Base-by-base conservation (phyloP, 2,113 vertebrate species). In the Butastur rufipennis region DNA sequence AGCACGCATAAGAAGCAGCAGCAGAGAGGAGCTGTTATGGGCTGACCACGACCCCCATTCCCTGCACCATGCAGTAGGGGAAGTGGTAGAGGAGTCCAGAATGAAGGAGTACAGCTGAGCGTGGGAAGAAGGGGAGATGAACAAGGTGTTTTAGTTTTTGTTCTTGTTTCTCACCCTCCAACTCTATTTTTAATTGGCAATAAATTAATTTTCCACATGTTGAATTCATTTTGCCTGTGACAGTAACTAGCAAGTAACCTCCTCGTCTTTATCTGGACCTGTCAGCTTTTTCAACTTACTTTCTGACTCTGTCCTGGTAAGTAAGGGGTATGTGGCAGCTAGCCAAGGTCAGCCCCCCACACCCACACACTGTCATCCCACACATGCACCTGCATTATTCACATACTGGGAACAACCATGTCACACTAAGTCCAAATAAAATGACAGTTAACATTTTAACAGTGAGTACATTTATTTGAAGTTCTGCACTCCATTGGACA, bases 401-500 rank as follows among this genome's bases (percentile, higher is more conserved):
- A 47, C 12, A 8, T 8, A 16, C 0, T n/a, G 25, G 22, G 17
- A 79, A 36, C 4, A 5, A 25, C 43, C 43, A 3, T 0, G 2
- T 26, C 26, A 47, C 1, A 1, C 15, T 1, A 32, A 31, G 14
- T 73, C 43, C 52, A 81, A 86, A 80, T 43, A 48, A 88, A 91
- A 3, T 5, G 14, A 71, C 27, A 61, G 7, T 29, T 53, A 87
- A 38, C 67, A 19, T 50, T 80, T 65, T 62, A 88, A 86, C 68
- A 95, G 47, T 58, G 48, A 96, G 42, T 63, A 78, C 0, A 0
- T 97, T 98, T 97, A 98, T 97, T 98, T 98, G 88, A 97, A 50
- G 66, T 79, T 88, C 91, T 68, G 56, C n/a, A 72, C 91, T 72
- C 61, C 71, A 22, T 2, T 31, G 80, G 81, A 97, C 86, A 93